These are phyloP conservation scores for Sinopyrophorus schimmeli DNA, from an alignment of 2,888 invertebrate species.

Conservation along the genomic window DNA sequence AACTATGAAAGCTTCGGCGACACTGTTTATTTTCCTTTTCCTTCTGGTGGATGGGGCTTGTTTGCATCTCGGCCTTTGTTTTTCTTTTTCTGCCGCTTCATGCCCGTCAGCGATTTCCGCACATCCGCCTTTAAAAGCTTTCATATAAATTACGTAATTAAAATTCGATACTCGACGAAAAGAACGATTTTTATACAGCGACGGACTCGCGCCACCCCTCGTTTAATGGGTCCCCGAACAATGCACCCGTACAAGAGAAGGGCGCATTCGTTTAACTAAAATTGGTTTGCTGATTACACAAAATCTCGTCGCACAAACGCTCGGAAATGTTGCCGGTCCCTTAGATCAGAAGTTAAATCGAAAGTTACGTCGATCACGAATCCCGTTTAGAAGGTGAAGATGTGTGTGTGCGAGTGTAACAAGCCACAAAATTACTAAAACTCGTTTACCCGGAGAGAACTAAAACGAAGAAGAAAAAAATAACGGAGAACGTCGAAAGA, in stretches of 20 bases:
- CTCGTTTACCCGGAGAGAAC: too few species aligned
- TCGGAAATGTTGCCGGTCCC: too few species aligned
- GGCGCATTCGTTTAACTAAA: constrained; percentile 19
- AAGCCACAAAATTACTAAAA: constrained; percentile 1
- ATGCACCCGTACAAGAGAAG: constrained; percentile 5
- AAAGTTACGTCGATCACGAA: constrained; percentile 1
- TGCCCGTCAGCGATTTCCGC: constrained; percentile 19
- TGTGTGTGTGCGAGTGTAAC: not conserved
- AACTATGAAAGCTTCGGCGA: constrained; percentile 26
- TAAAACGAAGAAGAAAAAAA: too few species aligned
- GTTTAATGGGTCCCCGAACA: constrained; percentile 15
- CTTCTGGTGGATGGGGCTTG: constrained; percentile 17
- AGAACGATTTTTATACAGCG: constrained; percentile 11
- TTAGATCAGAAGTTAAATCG: constrained; percentile 10
- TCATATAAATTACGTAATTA: constrained; percentile 32
- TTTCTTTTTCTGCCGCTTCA: constrained; percentile 24
- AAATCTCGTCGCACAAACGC: constrained; percentile 11
- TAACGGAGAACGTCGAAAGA: too few species aligned
- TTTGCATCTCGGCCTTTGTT: constrained; percentile 21
- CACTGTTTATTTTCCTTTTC: constrained; percentile 27
- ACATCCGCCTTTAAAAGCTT: constrained; percentile 27
- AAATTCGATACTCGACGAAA: constrained; percentile 33
- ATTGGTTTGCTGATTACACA: constrained; percentile 22
- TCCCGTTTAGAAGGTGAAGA: too few species aligned
- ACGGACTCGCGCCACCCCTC: constrained; percentile 18